Conservation (phyloP, 2,113 vertebrate species). For the Zingel zingel region DNA sequence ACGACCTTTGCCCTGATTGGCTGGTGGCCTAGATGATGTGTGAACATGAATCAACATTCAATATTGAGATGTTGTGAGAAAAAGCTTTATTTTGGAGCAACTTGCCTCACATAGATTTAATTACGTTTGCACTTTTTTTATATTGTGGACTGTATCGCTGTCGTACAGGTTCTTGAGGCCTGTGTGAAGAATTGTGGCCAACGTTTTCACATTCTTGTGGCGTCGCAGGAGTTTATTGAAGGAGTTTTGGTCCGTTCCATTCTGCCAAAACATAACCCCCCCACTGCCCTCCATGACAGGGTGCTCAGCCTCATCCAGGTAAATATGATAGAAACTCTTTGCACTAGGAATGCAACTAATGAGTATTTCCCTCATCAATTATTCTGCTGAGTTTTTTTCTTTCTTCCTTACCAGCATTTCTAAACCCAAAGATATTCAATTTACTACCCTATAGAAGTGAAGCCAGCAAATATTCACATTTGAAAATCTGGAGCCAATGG, state of each 20-base stretch:
- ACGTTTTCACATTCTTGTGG: constrained; percentile 92
- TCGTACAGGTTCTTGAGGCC: constrained; percentile 91
- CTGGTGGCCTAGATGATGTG: background rate
- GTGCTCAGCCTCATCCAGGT: constrained; percentile 97
- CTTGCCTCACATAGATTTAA: background rate
- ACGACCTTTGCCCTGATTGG: constrained; percentile 11
- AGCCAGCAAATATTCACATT: background rate
- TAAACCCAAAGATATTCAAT: background rate
- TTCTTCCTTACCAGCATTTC: background rate
- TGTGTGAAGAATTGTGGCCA: constrained; percentile 99
- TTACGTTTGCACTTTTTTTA: background rate
- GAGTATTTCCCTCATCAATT: background rate
- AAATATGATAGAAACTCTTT: background rate
- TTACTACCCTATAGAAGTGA: background rate
- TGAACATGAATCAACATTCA: background rate
- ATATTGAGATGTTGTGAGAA: background rate
- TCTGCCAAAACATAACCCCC: constrained; percentile 95
- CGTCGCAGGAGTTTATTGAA: constrained; percentile 94
- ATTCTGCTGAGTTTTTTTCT: too few species aligned
- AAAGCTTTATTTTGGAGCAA: background rate
- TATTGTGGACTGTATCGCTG: background rate
- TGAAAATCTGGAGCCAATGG: too few species aligned
- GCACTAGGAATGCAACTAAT: background rate
- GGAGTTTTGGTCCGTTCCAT: constrained; percentile 93
- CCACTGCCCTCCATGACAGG: constrained; percentile 91